Conservation (phyloP, 2,113 vertebrate genomes). For the Regulus satrapa region DNA sequence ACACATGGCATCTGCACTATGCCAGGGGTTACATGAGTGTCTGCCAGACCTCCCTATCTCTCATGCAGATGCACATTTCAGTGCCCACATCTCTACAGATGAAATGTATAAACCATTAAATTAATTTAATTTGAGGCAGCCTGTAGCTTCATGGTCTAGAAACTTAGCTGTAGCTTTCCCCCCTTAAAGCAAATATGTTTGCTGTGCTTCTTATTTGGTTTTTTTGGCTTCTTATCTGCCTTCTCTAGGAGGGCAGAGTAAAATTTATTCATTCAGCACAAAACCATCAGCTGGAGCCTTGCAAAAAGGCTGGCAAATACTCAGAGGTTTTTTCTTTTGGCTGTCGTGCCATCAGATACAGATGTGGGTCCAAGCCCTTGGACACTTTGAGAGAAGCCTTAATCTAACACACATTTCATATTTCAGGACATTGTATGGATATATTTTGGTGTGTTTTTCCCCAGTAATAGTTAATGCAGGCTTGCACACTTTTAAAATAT, state of each 20-base stretch:
- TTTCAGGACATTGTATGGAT: background rate
- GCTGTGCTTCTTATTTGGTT: background rate
- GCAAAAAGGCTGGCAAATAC: background rate
- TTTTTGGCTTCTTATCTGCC: background rate
- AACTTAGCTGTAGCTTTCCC: background rate
- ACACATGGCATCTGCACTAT: accelerated
- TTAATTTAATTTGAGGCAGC: background rate
- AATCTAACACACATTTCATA: background rate
- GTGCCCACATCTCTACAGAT: background rate
- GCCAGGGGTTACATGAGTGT: no score
- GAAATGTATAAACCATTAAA: background rate
- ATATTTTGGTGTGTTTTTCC: background rate
- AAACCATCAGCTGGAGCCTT: background rate
- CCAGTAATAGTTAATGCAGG: background rate
- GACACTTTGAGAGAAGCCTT: background rate
- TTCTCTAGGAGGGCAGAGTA: background rate
- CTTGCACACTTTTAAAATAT: background rate
- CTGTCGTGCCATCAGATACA: background rate
- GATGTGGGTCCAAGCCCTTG: background rate
- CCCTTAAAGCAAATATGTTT: background rate
- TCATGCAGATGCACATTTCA: background rate
- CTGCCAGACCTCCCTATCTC: background rate
- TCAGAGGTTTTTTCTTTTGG: background rate
- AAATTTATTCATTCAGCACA: background rate
- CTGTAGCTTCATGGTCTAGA: background rate